Evolutionary conservation across 2,797 vertebrate genomes (phyloP), one percentile per base, ranked within the genome.

Genomic region (Cryptoprocta ferox): DNA sequence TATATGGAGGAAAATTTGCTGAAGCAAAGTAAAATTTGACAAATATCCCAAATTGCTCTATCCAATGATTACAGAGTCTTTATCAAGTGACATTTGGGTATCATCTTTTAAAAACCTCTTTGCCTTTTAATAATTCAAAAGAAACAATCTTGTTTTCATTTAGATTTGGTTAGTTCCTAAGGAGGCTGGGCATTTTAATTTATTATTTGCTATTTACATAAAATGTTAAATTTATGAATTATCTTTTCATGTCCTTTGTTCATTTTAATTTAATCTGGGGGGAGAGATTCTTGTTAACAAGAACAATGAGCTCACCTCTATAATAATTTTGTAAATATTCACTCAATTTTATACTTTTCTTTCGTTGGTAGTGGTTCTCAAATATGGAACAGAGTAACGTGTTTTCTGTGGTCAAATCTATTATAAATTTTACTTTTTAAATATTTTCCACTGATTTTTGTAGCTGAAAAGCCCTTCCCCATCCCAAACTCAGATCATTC

Each of bases 191-290:
- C 24, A 84, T 71, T 37, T 83, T 79, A 75, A 32, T 80, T 73
- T 63, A 66, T 73, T 84, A 87, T 75, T 82, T 87, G 32, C 26
- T 50, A 50, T 80, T 80, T 73, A 85, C n/a, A 84, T 92, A 89
- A 89, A 84, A 80, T 94, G 73, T 21, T 68, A 89, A 84, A 84
- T 37, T 59, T 89, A 30, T 66, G 5, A 83, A 48, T 73, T 79
- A 11, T 28, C 12, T 89, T 83, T 92, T 89, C 26, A 37, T 35
- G 16, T 37, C 12, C 15, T 65, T 79, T 84, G n/a, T 48, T 89
- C 37, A 82, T 84, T 94, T 92, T 61, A 78, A 94, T 73, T 89
- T 84, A 78, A 96, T 86, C 42, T 73, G 6, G 42, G 82, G 9
- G 42, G 45, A 42, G 15, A 16, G 28, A 3, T 48, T 68, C 45